These are phyloP conservation scores for Craniophora ligustri DNA, from an alignment of 2,888 invertebrate genomes.

Conservation along the genomic window DNA sequence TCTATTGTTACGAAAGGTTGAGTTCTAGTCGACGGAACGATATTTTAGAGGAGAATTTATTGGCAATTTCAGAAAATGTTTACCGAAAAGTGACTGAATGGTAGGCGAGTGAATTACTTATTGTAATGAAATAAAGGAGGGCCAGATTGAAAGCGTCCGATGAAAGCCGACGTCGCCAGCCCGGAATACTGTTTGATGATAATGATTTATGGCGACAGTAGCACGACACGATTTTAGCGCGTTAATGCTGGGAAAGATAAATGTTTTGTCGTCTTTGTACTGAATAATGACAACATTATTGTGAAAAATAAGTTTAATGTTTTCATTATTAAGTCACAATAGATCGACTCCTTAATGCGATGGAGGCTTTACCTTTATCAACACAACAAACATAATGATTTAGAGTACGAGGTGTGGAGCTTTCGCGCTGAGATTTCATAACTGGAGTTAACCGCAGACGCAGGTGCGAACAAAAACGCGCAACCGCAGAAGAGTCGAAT, in stretches of 20 bases:
- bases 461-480: conserved; percentile 79
- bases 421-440: conserved; percentile 60
- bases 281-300: no score
- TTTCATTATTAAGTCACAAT: conserved; percentile 59
- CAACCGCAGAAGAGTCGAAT: conserved; percentile 72
- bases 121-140: conserved; percentile 86
- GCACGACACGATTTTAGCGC: conserved; percentile 81
- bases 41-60: conserved; percentile 85
- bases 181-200: conserved; percentile 80
- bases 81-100: conserved; percentile 85
- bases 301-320: conserved; percentile 71
- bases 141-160: conserved; percentile 86
- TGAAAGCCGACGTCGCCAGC: conserved; percentile 79
- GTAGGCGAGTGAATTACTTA: conserved; percentile 86
- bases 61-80: conserved; percentile 86
- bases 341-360: conserved; percentile 45
- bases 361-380: conserved; percentile 22
- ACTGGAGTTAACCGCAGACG: conserved; percentile 77
- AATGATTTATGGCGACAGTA: conserved; percentile 86
- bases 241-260: conserved; percentile 83
- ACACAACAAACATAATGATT: conserved; percentile 50
- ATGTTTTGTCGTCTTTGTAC: conserved; percentile 76
- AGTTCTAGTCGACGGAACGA: conserved; percentile 70
- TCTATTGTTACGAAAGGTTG: conserved; percentile 78
- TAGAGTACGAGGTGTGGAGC: conserved; percentile 45